Evolutionary conservation across 1,140 invertebrate species (phyloP).

Genomic region (Drosophila micromelanica): DNA sequence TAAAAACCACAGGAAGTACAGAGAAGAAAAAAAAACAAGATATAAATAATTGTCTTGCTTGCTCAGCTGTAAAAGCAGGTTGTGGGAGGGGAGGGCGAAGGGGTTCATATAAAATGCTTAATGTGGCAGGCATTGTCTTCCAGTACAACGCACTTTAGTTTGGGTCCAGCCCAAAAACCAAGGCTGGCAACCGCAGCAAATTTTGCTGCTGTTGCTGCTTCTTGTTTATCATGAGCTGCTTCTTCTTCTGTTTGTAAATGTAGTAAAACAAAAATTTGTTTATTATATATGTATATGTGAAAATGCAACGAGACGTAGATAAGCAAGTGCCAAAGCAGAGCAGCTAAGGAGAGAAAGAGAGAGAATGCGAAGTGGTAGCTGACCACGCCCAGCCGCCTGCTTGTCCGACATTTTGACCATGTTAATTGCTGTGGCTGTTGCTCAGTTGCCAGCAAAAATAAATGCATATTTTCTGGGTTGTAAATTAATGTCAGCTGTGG

Average conservation of each 20-base stretch:
- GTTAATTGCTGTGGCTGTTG: constrained; percentile 72
- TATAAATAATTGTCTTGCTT: constrained; percentile 81
- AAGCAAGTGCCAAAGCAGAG: constrained; percentile 69
- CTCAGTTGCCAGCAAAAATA: constrained; percentile 65
- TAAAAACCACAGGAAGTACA: constrained; percentile 3
- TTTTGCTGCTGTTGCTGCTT: no score
- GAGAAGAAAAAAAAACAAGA: constrained; percentile 46
- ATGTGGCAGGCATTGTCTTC: constrained; percentile 69
- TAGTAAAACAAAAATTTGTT: constrained; percentile 65
- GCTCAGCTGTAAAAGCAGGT: constrained; percentile 65
- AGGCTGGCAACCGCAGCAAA: constrained; percentile 38
- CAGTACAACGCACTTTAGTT: constrained; percentile 80
- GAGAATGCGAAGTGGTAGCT: no score
- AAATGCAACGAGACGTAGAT: constrained; percentile 77
- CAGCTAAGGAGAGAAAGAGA: neutral
- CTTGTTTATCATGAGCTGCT: constrained; percentile 6
- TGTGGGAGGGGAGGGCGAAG: no score
- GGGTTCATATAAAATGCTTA: constrained; percentile 64
- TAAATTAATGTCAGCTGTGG: constrained; percentile 31
- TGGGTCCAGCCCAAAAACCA: constrained; percentile 30
- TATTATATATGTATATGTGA: constrained; percentile 61
- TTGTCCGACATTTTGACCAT: constrained; percentile 33
- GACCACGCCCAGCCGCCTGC: constrained; percentile 1
- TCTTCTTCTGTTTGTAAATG: no score
- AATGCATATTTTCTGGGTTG: constrained; percentile 43